phyloP scores from a whole-genome alignment of 2,797 vertebrate species.

The Agapornis canus region DNA sequence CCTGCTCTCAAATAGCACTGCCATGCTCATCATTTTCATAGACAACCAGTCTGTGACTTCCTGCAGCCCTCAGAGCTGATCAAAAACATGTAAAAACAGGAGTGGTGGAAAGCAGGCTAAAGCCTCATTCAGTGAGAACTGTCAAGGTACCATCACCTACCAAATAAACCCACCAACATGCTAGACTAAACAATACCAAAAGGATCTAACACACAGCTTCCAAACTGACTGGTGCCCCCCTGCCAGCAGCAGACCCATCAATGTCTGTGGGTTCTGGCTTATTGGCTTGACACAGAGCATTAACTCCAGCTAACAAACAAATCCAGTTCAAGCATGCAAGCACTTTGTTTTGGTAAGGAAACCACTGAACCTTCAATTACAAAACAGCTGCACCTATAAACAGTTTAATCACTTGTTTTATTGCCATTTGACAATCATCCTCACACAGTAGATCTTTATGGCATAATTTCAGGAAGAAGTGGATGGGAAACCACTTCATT shows the following conservation, averaged over 20 bases:
- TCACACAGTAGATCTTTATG: background rate
- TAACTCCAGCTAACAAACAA: conserved; percentile 19
- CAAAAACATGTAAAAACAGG: background rate
- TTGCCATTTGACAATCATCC: background rate
- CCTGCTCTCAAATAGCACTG: background rate
- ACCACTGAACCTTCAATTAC: background rate
- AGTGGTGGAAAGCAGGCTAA: background rate
- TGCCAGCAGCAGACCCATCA: background rate
- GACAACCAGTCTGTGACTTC: background rate
- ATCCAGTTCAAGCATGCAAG: background rate
- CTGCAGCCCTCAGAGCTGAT: background rate
- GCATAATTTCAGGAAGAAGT: conserved; percentile 11
- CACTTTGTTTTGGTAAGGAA: conserved; percentile 14
- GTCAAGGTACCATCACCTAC: background rate
- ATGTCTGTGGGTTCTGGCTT: background rate
- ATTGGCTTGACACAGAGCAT: background rate
- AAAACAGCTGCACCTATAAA: background rate
- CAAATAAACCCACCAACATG: background rate
- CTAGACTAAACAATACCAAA: background rate
- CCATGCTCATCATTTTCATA: accelerated
- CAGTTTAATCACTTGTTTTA: conserved; percentile 5
- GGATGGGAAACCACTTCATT: background rate
- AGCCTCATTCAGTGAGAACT: background rate
- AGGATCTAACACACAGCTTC: background rate
- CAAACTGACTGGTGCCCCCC: background rate